phyloP scores from a whole-genome alignment of 2,888 invertebrate genomes.

The Heteromyza rotundicornis region DNA sequence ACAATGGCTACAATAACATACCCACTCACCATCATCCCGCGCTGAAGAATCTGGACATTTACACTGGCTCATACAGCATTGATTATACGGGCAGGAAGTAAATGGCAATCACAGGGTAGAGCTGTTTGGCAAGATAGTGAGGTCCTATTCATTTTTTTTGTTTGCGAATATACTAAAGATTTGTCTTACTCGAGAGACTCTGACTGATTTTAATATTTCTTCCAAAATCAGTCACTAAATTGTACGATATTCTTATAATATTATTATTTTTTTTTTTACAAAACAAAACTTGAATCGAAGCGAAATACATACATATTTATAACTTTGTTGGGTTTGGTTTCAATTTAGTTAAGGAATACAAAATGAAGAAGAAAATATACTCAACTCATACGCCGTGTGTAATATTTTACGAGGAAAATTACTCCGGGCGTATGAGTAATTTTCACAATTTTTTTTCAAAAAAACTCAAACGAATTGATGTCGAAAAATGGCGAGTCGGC shows the following conservation, averaged over 20 bases:
- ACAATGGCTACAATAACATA: constrained; percentile 61
- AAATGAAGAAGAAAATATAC: no score
- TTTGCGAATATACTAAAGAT: constrained; percentile 19
- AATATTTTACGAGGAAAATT: no score
- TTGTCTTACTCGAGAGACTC: constrained; percentile 11
- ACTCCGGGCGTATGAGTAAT: no score
- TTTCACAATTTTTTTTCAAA: no score
- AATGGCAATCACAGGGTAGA: constrained; percentile 12
- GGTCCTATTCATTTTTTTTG: constrained; percentile 5
- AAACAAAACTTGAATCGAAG: background rate
- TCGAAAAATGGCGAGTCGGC: no score
- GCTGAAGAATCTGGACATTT: constrained; percentile 72
- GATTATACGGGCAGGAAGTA: constrained; percentile 71
- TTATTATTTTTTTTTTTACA: background rate
- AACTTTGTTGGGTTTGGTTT: constrained; percentile 5
- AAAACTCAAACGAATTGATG: no score
- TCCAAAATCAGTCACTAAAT: background rate
- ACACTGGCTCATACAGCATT: constrained; percentile 78
- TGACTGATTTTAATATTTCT: constrained; percentile 5
- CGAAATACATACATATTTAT: constrained; percentile 4
- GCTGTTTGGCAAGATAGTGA: background rate
- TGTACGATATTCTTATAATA: background rate
- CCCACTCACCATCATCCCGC: constrained; percentile 77
- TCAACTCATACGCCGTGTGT: no score
- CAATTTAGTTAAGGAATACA: no score